phyloP scores from a whole-genome alignment of 2,888 invertebrate genomes.

The Abrostola triplasia region DNA sequence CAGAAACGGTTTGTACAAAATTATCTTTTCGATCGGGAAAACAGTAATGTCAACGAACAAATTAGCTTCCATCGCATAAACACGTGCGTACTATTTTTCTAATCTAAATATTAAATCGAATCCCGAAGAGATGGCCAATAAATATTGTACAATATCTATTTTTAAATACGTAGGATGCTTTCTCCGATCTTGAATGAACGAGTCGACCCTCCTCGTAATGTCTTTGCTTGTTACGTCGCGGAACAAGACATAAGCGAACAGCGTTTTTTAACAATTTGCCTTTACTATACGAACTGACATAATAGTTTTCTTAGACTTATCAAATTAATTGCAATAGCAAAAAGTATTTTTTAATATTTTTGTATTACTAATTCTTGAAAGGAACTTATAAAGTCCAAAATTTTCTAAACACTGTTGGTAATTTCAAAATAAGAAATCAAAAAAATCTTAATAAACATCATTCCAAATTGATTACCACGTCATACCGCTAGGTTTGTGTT shows the following conservation, averaged over 20 bases:
- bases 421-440: too few species aligned
- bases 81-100: conserved; percentile 82
- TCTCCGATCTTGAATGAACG: conserved; percentile 87
- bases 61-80: conserved; percentile 69
- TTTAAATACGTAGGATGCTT: conserved; percentile 86
- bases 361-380: too few species aligned
- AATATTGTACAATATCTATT: conserved; percentile 86
- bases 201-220: conserved; percentile 84
- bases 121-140: conserved; percentile 83
- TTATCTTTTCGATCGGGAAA: conserved; percentile 38
- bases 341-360: too few species aligned
- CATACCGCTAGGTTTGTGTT: not conserved
- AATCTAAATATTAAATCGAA: conserved; percentile 85
- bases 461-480: not conserved
- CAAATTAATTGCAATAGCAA: too few species aligned
- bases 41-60: conserved; percentile 62
- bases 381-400: too few species aligned
- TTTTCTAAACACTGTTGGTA: too few species aligned
- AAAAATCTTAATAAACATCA: too few species aligned
- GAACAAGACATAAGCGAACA: conserved; percentile 53
- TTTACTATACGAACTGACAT: not conserved
- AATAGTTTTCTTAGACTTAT: too few species aligned
- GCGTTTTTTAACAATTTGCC: conserved; percentile 31
- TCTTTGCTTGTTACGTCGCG: conserved; percentile 70
- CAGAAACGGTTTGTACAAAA: conserved; percentile 8